Evolutionary conservation across 2,888 invertebrate species (phyloP).

Genomic region (Synanthedon myopaeformis): DNA sequence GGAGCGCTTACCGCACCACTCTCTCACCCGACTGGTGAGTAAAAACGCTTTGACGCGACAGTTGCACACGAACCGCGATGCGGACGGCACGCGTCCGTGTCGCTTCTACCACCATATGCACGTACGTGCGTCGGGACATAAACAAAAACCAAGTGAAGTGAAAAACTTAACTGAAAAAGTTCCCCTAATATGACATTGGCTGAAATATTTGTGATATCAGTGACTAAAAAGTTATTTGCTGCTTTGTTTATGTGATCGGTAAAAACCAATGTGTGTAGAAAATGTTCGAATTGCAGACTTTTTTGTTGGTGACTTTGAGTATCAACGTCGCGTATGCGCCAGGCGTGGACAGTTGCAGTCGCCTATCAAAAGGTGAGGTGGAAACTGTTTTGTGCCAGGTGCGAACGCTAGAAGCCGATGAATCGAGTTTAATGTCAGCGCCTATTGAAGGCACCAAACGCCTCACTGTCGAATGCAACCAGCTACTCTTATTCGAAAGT

Average conservation of each 20-base stretch:
- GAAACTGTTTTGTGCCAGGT: constrained; percentile 74
- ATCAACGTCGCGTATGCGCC: constrained; percentile 57
- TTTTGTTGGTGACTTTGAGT: constrained; percentile 65
- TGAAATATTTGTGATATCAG: constrained; percentile 21
- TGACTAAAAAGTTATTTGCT: constrained; percentile 12
- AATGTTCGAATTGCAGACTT: constrained; percentile 64
- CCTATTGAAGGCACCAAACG: constrained; percentile 78
- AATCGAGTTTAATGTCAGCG: constrained; percentile 72
- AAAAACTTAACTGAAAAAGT: constrained; percentile 23
- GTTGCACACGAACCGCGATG: constrained; percentile 59
- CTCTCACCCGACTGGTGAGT: constrained; percentile 37
- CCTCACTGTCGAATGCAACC: constrained; percentile 81
- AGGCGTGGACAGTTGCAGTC: constrained; percentile 53
- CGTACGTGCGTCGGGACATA: constrained; percentile 55
- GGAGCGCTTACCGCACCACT: constrained; percentile 36
- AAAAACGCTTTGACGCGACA: constrained; percentile 31
- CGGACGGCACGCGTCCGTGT: constrained; percentile 48
- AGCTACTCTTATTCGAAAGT: constrained; percentile 83
- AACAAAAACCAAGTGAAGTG: constrained; percentile 54
- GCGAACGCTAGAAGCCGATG: constrained; percentile 77
- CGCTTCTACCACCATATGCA: constrained; percentile 27
- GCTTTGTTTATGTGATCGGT: constrained; percentile 20
- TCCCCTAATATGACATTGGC: constrained; percentile 23
- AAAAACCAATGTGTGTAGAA: constrained; percentile 60
- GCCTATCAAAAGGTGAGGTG: constrained; percentile 53